Evolutionary conservation across 2,888 invertebrate species (phyloP).

Genomic region (Dioctria linearis): DNA sequence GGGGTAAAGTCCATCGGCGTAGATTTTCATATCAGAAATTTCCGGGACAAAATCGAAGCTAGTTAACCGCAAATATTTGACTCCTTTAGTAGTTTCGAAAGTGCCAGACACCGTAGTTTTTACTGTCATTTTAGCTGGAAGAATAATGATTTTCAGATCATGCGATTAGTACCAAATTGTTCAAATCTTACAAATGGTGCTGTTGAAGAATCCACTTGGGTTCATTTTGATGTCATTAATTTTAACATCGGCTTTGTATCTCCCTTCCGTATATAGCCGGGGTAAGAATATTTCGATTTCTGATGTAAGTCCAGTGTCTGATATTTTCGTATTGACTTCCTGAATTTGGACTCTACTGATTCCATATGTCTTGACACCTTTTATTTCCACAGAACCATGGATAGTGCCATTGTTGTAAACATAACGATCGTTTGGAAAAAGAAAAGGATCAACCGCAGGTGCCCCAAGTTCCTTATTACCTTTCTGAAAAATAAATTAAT

Average conservation of each 20-base stretch:
- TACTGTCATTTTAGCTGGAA: conserved; percentile 74
- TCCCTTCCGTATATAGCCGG: conserved; percentile 73
- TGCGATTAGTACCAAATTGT: neutral
- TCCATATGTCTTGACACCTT: conserved; percentile 74
- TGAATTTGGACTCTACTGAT: conserved; percentile 73
- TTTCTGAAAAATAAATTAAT: conserved; percentile 59
- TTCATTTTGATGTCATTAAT: conserved; percentile 76
- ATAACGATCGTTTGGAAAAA: conserved; percentile 64
- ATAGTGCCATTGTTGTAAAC: conserved; percentile 65
- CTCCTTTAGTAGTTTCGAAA: conserved; percentile 73
- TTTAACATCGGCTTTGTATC: conserved; percentile 76
- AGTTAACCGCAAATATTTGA: conserved; percentile 74
- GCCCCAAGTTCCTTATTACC: conserved; percentile 68
- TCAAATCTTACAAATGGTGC: conserved; percentile 75
- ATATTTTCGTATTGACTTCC: conserved; percentile 74
- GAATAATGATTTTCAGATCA: conserved; percentile 3
- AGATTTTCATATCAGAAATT: conserved; percentile 76
- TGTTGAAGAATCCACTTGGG: conserved; percentile 75
- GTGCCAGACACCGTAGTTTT: conserved; percentile 75
- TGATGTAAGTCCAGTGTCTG: conserved; percentile 74
- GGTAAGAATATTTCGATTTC: conserved; percentile 76
- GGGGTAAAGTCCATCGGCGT: conserved; percentile 75
- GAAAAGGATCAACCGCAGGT: conserved; percentile 68
- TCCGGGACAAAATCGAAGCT: conserved; percentile 77
- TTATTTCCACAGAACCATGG: conserved; percentile 69